Percentiles rank a stretch among this genome's conserved stretches.
These are phyloP conservation scores for Polypedilum pembai DNA, from an alignment of 1,140 invertebrate genomes.

Conservation along the genomic window DNA sequence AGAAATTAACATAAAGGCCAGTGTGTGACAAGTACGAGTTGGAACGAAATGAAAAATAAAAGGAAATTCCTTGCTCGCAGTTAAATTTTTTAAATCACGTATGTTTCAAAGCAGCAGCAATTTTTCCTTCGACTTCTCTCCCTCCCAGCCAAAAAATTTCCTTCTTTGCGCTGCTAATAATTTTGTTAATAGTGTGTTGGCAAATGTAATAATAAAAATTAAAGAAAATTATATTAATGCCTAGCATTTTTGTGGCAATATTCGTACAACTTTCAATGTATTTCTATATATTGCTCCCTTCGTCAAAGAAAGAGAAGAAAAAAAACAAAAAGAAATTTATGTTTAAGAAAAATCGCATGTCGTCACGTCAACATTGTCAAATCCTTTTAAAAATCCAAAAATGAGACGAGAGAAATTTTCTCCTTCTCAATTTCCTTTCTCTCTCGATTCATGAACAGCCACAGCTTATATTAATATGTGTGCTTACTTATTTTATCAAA, in stretches of 20 bases:
- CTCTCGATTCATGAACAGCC: neutral
- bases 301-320: neutral
- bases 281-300: neutral
- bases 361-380: conserved; percentile 24
- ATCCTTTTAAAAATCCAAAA: conserved; percentile 19
- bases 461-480: conserved; percentile 27
- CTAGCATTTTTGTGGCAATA: neutral
- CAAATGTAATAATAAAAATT: conserved; percentile 29
- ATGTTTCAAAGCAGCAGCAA: neutral
- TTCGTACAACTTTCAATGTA: neutral
- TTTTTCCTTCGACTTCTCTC: no score
- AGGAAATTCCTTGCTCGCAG: neutral
- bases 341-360: conserved; percentile 24
- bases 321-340: neutral
- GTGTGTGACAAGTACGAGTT: conserved; percentile 24
- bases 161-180: conserved; percentile 19
- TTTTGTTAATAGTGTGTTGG: conserved; percentile 26
- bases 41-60: neutral
- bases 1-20: conserved; percentile 28
- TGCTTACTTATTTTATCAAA: conserved; percentile 20
- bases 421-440: conserved; percentile 4
- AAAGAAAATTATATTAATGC: conserved; percentile 28
- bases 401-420: neutral
- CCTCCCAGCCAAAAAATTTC: neutral
- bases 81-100: conserved; percentile 23